Evolutionary conservation across 2,113 vertebrate genomes (phyloP), one percentile per base, ranked within the genome.

Genomic region (Pantherophis guttatus): DNA sequence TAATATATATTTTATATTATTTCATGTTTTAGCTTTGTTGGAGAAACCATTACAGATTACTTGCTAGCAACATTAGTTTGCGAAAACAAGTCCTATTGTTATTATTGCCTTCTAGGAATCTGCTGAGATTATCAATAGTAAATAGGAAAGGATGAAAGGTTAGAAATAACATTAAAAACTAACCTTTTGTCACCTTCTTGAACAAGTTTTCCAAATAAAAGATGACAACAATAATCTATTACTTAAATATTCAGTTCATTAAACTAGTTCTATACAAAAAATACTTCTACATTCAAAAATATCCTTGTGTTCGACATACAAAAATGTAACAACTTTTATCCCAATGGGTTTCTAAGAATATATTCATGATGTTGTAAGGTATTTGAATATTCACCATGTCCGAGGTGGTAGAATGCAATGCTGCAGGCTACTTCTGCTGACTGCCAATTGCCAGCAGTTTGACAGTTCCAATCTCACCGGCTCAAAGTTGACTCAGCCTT

Each of bases 131-230:
- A 0, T 87, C 95, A 92, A 93, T 92, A 96, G 86, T 96, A 97
- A 96, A 93, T 94, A 97, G 93, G 91, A 95, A 92, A 96, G 96
- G 93, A 97, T 93, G 91, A 95, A 92, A 96, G 96, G 92, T 94
- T 94, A 95, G 93, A 89, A 96, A 94, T 93, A 96, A 96, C 95
- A 94, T 97, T 96, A 96, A 96, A 95, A 96, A 95, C 92, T 96
- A 94, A 94, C 93, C 93, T 70, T 92, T 50, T 29, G 13, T 75
- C 70, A 17, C 15, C 70, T 39, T 75, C n/a, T 39, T 94, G 92
- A 92, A 95, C 91, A 95, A 94, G 59, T 94, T 90, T 91, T 93
- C 91, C 70, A 44, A 58, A 59, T 90, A 94, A 96, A 96, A 93
- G 92, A 96, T 91, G 62, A 95, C 92, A 86, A 87, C 55, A 87